A percentile compares a stretch with the other conserved stretches of the same genome.
These are phyloP conservation scores for Lissonota sp. DNA, from an alignment of 2,888 invertebrate species.

Conservation along the genomic window DNA sequence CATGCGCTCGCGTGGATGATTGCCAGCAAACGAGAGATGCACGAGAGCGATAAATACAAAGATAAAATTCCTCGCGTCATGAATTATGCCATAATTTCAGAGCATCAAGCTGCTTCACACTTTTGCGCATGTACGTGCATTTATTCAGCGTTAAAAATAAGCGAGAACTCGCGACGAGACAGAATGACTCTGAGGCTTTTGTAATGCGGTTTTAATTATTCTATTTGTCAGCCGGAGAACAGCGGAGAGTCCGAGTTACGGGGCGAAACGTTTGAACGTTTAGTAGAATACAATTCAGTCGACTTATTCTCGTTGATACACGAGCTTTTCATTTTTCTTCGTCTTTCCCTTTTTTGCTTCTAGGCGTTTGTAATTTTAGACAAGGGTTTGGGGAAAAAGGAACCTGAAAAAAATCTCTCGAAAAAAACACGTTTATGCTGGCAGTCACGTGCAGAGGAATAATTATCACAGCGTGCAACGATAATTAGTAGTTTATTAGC, in stretches of 20 bases:
- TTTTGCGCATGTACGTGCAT: conserved; percentile 23
- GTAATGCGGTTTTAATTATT: conserved; percentile 81
- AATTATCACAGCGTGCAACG: conserved; percentile 71
- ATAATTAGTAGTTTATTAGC: conserved; percentile 78
- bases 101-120: neutral
- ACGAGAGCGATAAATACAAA: neutral
- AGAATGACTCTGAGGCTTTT: conserved; percentile 51
- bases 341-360: neutral
- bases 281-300: conserved; percentile 26
- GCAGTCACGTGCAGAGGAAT: conserved; percentile 70
- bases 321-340: neutral
- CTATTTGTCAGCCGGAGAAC: conserved; percentile 73
- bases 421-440: conserved; percentile 63
- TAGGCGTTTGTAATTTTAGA: too few species aligned
- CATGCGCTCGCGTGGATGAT: too few species aligned
- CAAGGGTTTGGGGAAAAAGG: conserved; percentile 34
- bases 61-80: conserved; percentile 10
- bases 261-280: conserved; percentile 51
- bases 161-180: conserved; percentile 34
- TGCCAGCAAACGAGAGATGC: neutral
- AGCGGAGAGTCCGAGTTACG: conserved; percentile 28
- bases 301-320: conserved; percentile 16
- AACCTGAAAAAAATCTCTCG: conserved; percentile 2
- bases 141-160: conserved; percentile 32
- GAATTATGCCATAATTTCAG: neutral